Conservation (phyloP, 2,113 vertebrate genomes). For the Crotalus viridis region DNA sequence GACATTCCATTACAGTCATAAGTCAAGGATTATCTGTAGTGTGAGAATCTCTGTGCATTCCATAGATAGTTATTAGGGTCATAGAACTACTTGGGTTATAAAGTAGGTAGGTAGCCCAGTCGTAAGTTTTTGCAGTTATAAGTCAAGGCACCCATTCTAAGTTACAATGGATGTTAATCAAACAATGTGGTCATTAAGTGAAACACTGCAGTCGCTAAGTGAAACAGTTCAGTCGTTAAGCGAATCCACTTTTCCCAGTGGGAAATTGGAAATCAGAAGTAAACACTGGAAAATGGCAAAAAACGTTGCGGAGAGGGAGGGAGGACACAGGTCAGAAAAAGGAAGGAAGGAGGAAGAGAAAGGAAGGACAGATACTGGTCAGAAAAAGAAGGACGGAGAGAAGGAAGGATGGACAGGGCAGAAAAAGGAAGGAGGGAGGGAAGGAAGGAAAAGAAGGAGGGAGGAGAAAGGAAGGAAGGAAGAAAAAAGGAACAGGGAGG, state of each 20-base stretch:
- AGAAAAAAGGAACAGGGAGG: no score
- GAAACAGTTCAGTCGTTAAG: neutral
- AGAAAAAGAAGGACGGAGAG: no score
- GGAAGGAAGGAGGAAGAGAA: no score
- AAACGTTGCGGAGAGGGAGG: no score
- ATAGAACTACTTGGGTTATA: neutral
- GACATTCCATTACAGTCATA: accelerated
- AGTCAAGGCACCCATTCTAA: neutral
- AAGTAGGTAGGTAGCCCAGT: neutral
- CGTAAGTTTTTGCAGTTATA: neutral
- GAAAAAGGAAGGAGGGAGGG: no score
- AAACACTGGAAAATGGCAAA: neutral
- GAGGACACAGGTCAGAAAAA: no score
- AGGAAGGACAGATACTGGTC: no score
- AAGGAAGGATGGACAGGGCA: no score
- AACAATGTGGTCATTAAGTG: neutral
- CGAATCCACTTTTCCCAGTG: neutral
- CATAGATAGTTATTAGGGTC: neutral
- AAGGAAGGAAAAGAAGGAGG: no score
- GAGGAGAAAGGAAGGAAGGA: no score
- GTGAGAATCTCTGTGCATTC: neutral
- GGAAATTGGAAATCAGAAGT: neutral
- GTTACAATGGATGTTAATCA: neutral
- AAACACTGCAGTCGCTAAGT: neutral
- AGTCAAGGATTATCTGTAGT: neutral